Evolutionary conservation across 2,888 invertebrate genomes (phyloP).

Genomic region (Drosophila lacicola): DNA sequence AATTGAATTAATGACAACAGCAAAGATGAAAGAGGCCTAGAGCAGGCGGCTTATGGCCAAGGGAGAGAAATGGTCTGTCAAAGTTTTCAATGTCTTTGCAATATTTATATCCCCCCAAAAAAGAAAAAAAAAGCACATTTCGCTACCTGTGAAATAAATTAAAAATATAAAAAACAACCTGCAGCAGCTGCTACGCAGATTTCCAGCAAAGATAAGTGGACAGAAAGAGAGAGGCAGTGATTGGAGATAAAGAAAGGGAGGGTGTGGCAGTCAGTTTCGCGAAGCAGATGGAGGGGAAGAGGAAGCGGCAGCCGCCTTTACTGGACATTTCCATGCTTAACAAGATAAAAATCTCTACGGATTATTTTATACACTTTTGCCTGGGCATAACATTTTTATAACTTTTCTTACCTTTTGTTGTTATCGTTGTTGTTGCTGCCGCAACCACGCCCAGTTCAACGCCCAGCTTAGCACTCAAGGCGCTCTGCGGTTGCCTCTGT

Average conservation of each 20-base stretch:
- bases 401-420: conserved; percentile 65
- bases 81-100: conserved; percentile 66
- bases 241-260: conserved; percentile 12
- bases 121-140: conserved; percentile 16
- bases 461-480: conserved; percentile 66
- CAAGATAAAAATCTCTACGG: conserved; percentile 79
- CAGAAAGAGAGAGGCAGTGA: conserved; percentile 29
- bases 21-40: conserved; percentile 67
- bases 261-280: conserved; percentile 2
- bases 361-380: conserved; percentile 76
- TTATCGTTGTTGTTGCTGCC: conserved; percentile 12
- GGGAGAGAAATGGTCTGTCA: conserved; percentile 13
- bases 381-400: conserved; percentile 66
- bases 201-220: conserved; percentile 50
- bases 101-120: conserved; percentile 45
- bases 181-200: conserved; percentile 59
- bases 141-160: conserved; percentile 41
- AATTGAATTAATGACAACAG: conserved; percentile 74
- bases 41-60: conserved; percentile 3
- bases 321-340: conserved; percentile 76
- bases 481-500: conserved; percentile 67
- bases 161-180: conserved; percentile 23
- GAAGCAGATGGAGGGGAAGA: background rate
- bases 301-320: conserved; percentile 28
- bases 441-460: conserved; percentile 62